A percentile compares a stretch with the other conserved stretches of the same genome.
Evolutionary conservation across 1,140 invertebrate genomes (phyloP).

Genomic region (Notospermus geniculatus): DNA sequence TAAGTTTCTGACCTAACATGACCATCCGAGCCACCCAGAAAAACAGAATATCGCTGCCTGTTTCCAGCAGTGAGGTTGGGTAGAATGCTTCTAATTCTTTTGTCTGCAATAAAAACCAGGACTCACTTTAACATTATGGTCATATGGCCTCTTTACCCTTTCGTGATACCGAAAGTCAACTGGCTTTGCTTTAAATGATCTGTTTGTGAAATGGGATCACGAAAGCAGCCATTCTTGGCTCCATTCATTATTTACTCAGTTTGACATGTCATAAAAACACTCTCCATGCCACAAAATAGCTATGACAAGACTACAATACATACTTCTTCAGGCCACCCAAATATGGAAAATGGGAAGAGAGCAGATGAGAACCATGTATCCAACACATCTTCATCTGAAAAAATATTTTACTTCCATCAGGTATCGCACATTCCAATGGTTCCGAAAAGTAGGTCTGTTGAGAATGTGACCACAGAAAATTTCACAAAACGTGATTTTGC

Average conservation of each 20-base stretch:
- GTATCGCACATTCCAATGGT: no score
- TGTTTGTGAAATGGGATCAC: no score
- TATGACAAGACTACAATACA: neutral
- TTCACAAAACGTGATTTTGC: constrained; percentile 3
- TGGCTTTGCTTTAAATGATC: neutral
- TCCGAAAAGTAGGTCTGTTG: no score
- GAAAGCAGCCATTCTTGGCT: no score
- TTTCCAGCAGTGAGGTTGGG: constrained; percentile 49
- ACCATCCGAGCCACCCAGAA: constrained; percentile 59
- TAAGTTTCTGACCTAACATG: constrained; percentile 69
- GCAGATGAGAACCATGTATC: constrained; percentile 58
- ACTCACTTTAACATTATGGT: neutral
- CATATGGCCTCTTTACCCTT: neutral
- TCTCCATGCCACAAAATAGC: neutral
- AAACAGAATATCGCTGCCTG: constrained; percentile 56
- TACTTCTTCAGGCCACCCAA: constrained; percentile 93
- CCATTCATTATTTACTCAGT: no score
- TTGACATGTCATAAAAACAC: no score
- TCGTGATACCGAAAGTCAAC: neutral
- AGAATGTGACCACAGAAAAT: no score
- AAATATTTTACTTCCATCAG: constrained; percentile 1
- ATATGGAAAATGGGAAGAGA: constrained; percentile 51
- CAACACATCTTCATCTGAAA: constrained; percentile 55
- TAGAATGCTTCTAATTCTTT: constrained; percentile 34
- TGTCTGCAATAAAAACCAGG: constrained; percentile 25